Conservation (phyloP, 1,140 invertebrate genomes). For the Condylostylus longicornis region DNA sequence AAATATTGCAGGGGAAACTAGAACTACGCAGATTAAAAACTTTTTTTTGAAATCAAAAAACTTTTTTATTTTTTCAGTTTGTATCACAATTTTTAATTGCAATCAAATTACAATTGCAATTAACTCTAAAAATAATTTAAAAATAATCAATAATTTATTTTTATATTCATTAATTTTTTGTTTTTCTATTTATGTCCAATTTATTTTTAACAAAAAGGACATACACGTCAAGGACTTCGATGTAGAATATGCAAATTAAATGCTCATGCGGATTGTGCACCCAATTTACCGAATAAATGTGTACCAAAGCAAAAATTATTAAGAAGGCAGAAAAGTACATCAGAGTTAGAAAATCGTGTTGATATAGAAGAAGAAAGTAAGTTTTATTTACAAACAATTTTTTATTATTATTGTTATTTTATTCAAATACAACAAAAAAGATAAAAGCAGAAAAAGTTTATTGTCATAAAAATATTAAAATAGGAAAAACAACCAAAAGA, state of each 20-base stretch:
- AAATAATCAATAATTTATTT: not conserved
- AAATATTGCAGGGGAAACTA: too few species aligned
- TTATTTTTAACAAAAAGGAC: slow-evolving; percentile 46
- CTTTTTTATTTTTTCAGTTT: too few species aligned
- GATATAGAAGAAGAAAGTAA: slow-evolving; percentile 58
- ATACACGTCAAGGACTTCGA: slow-evolving; percentile 79
- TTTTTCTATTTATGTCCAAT: not conserved
- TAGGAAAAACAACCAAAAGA: too few species aligned
- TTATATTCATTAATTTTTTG: not conserved
- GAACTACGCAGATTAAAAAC: too few species aligned
- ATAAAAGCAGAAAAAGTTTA: too few species aligned
- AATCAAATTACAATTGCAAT: too few species aligned
- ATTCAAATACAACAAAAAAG: too few species aligned
- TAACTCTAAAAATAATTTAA: too few species aligned
- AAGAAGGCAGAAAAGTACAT: slow-evolving; percentile 73
- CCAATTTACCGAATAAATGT: slow-evolving; percentile 59
- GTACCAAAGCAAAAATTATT: slow-evolving; percentile 69
- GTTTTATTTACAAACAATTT: slow-evolving; percentile 25
- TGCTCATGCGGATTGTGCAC: slow-evolving; percentile 77
- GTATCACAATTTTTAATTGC: too few species aligned
- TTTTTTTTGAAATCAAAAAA: too few species aligned
- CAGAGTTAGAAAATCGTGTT: slow-evolving; percentile 51
- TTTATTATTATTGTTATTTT: too few species aligned
- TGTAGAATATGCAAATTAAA: slow-evolving; percentile 84
- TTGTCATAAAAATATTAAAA: too few species aligned